Evolutionary conservation across 2,888 invertebrate genomes (phyloP), one percentile per base, ranked within the genome.

Genomic region (Pollenia labialis): DNA sequence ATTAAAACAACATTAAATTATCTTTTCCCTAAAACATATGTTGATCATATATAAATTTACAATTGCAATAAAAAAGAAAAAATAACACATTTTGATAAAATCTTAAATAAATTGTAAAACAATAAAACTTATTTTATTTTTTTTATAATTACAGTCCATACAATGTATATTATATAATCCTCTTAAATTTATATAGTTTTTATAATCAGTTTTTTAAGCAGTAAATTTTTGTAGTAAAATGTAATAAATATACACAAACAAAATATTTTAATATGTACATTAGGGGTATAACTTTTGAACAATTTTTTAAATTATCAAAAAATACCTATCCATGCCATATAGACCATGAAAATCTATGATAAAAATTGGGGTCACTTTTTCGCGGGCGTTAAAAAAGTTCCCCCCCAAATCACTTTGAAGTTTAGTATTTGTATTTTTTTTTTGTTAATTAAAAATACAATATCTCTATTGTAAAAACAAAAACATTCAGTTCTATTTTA

Each of bases 241-340:
- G 64, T 76, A 83, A 83, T 83, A 83, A 83, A 83, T 83, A 83
- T 83, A 83, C 76, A 83, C 82, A 82, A 81, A 81, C 58, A 74
- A 10, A 81, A 56, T 58, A 50, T 44, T 74, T 66, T 64, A n/a
- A n/a, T n/a, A n/a, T n/a, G n/a, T n/a, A n/a, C n/a, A n/a, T n/a
- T n/a, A n/a, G n/a, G n/a, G n/a, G n/a, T n/a, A n/a, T n/a, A n/a
- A n/a, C n/a, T n/a, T n/a, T n/a, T n/a, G n/a, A n/a, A n/a, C n/a
- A n/a, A n/a, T n/a, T n/a, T n/a, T n/a, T n/a, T n/a, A n/a, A n/a
- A n/a, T n/a, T n/a, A n/a, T n/a, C n/a, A n/a, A n/a, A n/a, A n/a
- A n/a, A n/a, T n/a, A n/a, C n/a, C n/a, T n/a, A n/a, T n/a, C n/a
- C n/a, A n/a, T n/a, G n/a, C n/a, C n/a, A n/a, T n/a, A n/a, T n/a